Conservation (phyloP, 2,797 vertebrate species). For the Alca torda region DNA sequence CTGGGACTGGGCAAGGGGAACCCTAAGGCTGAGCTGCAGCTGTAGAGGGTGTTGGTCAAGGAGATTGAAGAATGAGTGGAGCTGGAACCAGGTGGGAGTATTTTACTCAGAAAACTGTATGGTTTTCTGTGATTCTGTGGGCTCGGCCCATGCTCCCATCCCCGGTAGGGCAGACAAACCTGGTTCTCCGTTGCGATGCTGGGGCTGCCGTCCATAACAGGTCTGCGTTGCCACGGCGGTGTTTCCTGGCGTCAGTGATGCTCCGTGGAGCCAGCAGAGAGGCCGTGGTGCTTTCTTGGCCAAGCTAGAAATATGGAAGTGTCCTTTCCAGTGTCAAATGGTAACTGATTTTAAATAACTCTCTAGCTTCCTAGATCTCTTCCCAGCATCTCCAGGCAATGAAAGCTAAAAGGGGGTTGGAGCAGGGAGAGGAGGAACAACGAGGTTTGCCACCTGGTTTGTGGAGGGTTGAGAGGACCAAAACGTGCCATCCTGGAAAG, state of each 20-base stretch:
- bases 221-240: not conserved
- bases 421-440: not conserved
- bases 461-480: not conserved
- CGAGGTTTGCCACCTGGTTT: not conserved
- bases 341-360: not conserved
- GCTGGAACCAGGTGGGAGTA: not conserved
- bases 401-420: not conserved
- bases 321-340: not conserved
- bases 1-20: not conserved
- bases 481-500: not conserved
- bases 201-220: fast-evolving
- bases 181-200: not conserved
- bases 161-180: not conserved
- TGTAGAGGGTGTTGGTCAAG: not conserved
- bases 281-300: not conserved
- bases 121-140: not conserved
- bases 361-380: not conserved
- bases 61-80: not conserved
- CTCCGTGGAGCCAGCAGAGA: not conserved
- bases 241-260: fast-evolving
- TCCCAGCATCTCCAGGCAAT: not conserved
- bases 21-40: not conserved
- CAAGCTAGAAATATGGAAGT: not conserved
- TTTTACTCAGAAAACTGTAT: not conserved
- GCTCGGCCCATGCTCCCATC: fast-evolving